Percentiles rank a stretch among this genome's conserved stretches.
phyloP scores from a whole-genome alignment of 2,797 vertebrate genomes.

The Lepus townsendii region DNA sequence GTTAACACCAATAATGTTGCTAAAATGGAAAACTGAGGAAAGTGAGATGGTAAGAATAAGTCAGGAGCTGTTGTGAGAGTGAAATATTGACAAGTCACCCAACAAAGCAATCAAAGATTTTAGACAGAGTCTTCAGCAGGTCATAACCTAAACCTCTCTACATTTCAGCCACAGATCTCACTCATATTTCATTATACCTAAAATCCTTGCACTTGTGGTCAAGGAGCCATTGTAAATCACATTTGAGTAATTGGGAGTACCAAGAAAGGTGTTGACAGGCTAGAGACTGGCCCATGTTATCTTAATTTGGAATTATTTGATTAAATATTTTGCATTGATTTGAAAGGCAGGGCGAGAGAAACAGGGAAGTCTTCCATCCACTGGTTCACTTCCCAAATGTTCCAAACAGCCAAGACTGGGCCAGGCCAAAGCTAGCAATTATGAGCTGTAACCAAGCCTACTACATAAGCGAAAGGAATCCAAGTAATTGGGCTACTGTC shows the following conservation, averaged over 20 bases:
- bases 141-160: not conserved
- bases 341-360: too few species aligned
- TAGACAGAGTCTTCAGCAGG: not conserved
- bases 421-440: too few species aligned
- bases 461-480: too few species aligned
- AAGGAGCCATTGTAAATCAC: not conserved
- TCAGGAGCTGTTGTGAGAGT: not conserved
- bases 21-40: not conserved
- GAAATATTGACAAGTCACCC: not conserved
- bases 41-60: not conserved
- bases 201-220: not conserved
- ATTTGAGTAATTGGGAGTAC: not conserved
- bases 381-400: too few species aligned
- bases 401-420: too few species aligned
- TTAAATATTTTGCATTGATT: too few species aligned
- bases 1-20: not conserved
- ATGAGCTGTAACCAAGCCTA: too few species aligned
- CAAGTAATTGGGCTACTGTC: too few species aligned
- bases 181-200: not conserved
- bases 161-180: not conserved
- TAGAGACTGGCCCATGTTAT: not conserved
- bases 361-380: too few species aligned
- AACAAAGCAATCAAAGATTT: not conserved
- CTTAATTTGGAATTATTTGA: not conserved
- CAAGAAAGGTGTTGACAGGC: not conserved